Base-by-base conservation (phyloP, 2,797 vertebrate species). In the Cynodonichthys magdalenae region DNA sequence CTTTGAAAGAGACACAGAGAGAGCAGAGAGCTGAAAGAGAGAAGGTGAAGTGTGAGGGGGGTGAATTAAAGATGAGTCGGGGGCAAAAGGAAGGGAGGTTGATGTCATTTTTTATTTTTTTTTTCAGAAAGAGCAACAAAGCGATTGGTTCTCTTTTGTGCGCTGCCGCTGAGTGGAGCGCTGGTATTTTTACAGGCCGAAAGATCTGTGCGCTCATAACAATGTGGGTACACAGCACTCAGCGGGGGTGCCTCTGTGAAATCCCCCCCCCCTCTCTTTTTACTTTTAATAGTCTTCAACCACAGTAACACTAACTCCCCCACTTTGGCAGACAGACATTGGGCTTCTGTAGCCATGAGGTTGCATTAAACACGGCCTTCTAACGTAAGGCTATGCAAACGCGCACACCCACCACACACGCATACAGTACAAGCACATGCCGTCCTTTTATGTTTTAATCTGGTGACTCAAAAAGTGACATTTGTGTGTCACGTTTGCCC, bases 141-240 rank as follows among this genome's bases (percentile, higher is more conserved):
- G 89, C 75, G 56, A 63, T 39, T 84, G 82, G 0, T 66, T 59
- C 61, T 88, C 71, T 86, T 93, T 93, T 95, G 92, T 96, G 90
- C 53, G 29, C 70, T 64, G 86, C 89, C 87, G 89, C 89, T 85
- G 89, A 85, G 89, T 79, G 83, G 84, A 90, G 92, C 90, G 90
- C 89, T 95, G 93, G 92, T 94, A 93, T 96, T 96, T 96, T 96
- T 96, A 95, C 92, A 92, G 94, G 94, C 88, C 83, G 91, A 91
- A 90, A 94, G 93, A 93, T 95, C 94, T 91, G 91, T 92, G 91
- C 91, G 83, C 93, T 95, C 92, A 91, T 95, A 95, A 95, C 79
- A 82, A 94, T 81, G 59, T 92, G 92, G 91, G 92, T 95, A 96
- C 95, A 96, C 95, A 90, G 80, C 86, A 75, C 94, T 83, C 95